Percentiles rank a stretch among this genome's conserved stretches.
These are phyloP conservation scores for Lamellibrachia satsuma DNA, from an alignment of 2,888 invertebrate species.

Conservation along the genomic window DNA sequence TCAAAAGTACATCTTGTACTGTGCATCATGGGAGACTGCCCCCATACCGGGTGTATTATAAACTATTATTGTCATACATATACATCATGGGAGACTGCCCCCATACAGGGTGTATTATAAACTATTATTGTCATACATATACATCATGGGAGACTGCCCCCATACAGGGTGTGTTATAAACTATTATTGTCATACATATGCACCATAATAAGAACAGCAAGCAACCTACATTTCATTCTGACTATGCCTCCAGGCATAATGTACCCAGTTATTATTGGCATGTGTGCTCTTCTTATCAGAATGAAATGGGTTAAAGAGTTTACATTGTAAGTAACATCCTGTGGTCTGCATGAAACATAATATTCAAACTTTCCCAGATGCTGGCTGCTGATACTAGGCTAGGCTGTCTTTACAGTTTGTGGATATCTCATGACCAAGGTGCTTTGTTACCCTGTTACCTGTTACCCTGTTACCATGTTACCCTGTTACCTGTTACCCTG, in stretches of 20 bases:
- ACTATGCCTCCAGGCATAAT: neutral
- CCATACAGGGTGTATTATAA: neutral
- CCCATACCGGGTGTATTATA: neutral
- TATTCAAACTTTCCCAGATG: too few relatives aligned
- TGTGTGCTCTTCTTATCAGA: too few relatives aligned
- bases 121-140: neutral
- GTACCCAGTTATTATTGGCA: neutral
- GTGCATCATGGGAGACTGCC: neutral
- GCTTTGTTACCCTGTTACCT: too few relatives aligned
- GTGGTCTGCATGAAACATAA: neutral
- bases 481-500: too few relatives aligned
- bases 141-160: neutral
- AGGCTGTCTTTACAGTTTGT: too few relatives aligned
- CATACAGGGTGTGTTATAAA: neutral
- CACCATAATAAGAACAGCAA: neutral
- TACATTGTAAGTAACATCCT: neutral
- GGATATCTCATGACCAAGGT: too few relatives aligned
- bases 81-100: neutral
- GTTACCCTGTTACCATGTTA: too few relatives aligned
- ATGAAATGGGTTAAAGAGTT: too few relatives aligned
- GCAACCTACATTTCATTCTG: neutral
- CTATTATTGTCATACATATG: neutral
- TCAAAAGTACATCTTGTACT: neutral
- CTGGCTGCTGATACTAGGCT: too few relatives aligned
- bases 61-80: neutral